Conservation (phyloP, 2,113 vertebrate genomes). For the Nannobrachium achirus region DNA sequence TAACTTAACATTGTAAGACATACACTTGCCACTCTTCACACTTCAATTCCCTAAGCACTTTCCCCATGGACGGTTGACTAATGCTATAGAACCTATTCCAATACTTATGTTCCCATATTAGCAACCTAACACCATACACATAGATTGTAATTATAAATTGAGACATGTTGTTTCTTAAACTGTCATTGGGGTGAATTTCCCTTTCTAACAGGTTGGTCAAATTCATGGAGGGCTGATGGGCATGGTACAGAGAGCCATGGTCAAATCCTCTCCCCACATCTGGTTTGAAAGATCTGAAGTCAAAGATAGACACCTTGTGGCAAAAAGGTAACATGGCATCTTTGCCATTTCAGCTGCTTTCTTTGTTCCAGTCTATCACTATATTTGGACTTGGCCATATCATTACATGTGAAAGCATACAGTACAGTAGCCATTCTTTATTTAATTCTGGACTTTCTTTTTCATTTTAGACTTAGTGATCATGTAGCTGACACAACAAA, state of each 20-base stretch:
- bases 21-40: too few relatives aligned
- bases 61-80: too few relatives aligned
- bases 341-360: not conserved
- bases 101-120: too few relatives aligned
- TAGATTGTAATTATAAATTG: too few relatives aligned
- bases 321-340: constrained; percentile 82
- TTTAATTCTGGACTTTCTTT: not conserved
- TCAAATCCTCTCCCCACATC: constrained; percentile 88
- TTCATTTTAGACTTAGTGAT: constrained; percentile 81
- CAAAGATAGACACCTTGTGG: constrained; percentile 92
- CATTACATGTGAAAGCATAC: too few relatives aligned
- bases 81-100: too few relatives aligned
- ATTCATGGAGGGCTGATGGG: constrained; percentile 91
- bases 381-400: too few relatives aligned
- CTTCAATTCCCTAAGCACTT: too few relatives aligned
- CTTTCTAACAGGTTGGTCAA: constrained; percentile 84
- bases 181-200: not conserved
- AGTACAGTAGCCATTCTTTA: too few relatives aligned
- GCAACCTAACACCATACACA: too few relatives aligned
- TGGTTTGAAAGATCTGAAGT: constrained; percentile 96
- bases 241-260: constrained; percentile 91
- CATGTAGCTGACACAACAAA: constrained; percentile 88
- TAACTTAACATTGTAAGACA: too few relatives aligned
- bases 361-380: too few relatives aligned
- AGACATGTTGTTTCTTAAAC: not conserved